Evolutionary conservation across 2,797 vertebrate genomes (phyloP).

Genomic region (Pangasius sanitwongsei): DNA sequence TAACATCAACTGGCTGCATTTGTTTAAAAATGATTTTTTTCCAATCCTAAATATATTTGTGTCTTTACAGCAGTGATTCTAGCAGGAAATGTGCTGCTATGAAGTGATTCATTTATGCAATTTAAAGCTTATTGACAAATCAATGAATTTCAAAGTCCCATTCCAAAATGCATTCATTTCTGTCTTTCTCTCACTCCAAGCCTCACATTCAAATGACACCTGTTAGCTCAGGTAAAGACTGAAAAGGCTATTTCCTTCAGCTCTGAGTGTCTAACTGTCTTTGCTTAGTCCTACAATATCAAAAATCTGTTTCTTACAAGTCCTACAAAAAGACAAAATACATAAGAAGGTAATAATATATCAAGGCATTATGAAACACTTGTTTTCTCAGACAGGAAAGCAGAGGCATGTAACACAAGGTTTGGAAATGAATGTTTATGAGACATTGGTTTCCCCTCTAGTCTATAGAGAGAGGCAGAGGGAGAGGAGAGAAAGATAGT

Average conservation of each 20-base stretch:
- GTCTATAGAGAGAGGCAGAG: constrained; percentile 3
- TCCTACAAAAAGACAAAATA: constrained; percentile 14
- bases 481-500: neutral
- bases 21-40: neutral
- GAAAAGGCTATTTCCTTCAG: constrained; percentile 6
- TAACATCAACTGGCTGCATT: neutral
- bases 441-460: constrained; percentile 37
- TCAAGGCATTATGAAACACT: constrained; percentile 45
- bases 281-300: neutral
- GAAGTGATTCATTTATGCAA: constrained; percentile 45
- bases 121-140: constrained; percentile 43
- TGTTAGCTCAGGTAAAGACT: neutral
- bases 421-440: constrained; percentile 54
- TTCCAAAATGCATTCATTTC: neutral
- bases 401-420: constrained; percentile 39
- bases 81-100: neutral
- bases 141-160: constrained; percentile 33
- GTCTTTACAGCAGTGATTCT: constrained; percentile 19
- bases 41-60: constrained; percentile 11
- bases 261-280: neutral
- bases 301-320: neutral
- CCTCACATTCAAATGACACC: neutral
- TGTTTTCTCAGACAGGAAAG: constrained; percentile 37
- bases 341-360: neutral
- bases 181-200: neutral